Percentiles rank a stretch among this genome's conserved stretches.
Evolutionary conservation across 2,888 invertebrate genomes (phyloP).

Genomic region (Drosophila pegasa): DNA sequence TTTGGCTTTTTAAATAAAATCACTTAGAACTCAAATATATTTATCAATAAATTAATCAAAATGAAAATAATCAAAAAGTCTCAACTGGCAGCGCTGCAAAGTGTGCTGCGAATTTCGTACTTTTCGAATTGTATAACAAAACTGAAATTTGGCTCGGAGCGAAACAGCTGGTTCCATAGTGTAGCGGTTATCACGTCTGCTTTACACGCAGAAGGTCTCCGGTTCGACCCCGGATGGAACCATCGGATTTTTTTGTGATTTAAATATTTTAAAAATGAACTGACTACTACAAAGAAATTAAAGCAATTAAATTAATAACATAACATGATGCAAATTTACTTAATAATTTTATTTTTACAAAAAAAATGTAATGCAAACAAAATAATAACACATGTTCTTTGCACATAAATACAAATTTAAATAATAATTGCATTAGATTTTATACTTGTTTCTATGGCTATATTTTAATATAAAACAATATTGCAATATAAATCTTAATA

Average conservation of each 20-base stretch:
- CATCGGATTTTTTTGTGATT: slow-evolving; percentile 8
- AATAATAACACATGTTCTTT: background rate
- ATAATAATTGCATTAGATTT: background rate
- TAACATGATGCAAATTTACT: too few relatives aligned
- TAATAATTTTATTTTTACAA: too few relatives aligned
- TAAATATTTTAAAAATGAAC: background rate
- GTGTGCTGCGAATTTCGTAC: slow-evolving; percentile 4
- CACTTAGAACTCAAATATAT: slow-evolving; percentile 37
- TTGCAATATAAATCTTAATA: background rate
- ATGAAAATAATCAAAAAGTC: background rate
- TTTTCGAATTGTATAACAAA: slow-evolving; percentile 31
- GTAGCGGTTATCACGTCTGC: slow-evolving; percentile 86
- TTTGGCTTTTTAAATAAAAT: slow-evolving; percentile 65
- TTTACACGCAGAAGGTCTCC: slow-evolving; percentile 86
- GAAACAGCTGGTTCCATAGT: slow-evolving; percentile 82
- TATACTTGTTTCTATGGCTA: background rate
- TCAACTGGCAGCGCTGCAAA: background rate
- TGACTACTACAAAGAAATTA: background rate
- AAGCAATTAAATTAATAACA: background rate
- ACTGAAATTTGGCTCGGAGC: slow-evolving; percentile 28
- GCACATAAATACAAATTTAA: background rate
- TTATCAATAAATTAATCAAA: background rate
- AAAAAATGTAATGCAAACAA: too few relatives aligned
- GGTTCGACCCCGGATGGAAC: slow-evolving; percentile 82
- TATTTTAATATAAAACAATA: background rate